Evolutionary conservation across 1,140 invertebrate genomes (phyloP), one percentile per base, ranked within the genome.

Genomic region (Matsumurasca onukii): DNA sequence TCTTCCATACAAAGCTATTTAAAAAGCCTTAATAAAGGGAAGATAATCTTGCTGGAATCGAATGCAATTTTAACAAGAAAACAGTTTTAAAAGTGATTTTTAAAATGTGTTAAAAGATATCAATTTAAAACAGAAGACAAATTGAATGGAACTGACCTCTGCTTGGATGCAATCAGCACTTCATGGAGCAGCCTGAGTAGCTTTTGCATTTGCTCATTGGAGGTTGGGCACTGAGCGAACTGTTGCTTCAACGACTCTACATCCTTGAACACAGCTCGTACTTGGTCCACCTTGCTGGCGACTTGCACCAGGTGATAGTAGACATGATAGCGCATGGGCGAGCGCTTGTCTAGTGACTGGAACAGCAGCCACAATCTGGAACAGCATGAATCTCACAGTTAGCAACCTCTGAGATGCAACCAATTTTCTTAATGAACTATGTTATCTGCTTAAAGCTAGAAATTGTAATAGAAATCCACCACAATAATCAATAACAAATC

Each of bases 171-270:
- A n/a, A 89, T 75, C 12, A 97, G 82, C 57, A 94, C 93, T 82
- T 95, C 91, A 78, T 98, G 95, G 31, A 98, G 79, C 29, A 94
- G 81, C 73, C 96, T 86, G 69, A 97, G 89, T 0, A 98, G 79
- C 76, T 95, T 95, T 78, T 98, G 95, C 85, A 95, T 89, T 80
- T 98, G 95, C 78, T 95, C 93, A 76, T 89, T 91, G 0, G 91
- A 91, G 20, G 95, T 90, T 45, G 91, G 91, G 79, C 91, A 94
- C 70, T 85, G 85, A 0, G 85, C 83, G 77, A 96, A 93, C 80
- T 94, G 94, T 72, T 88, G 86, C 77, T 93, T 94, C 17, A 98
- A 80, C 78, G 90, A 87, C 34, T 92, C 90, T 15, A 92, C 86
- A 70, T 91, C 88, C 61, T 86, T 86, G 74, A 91, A 95, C 3